Conservation (phyloP, 2,888 invertebrate genomes). For the Clepsis dumicolana region DNA sequence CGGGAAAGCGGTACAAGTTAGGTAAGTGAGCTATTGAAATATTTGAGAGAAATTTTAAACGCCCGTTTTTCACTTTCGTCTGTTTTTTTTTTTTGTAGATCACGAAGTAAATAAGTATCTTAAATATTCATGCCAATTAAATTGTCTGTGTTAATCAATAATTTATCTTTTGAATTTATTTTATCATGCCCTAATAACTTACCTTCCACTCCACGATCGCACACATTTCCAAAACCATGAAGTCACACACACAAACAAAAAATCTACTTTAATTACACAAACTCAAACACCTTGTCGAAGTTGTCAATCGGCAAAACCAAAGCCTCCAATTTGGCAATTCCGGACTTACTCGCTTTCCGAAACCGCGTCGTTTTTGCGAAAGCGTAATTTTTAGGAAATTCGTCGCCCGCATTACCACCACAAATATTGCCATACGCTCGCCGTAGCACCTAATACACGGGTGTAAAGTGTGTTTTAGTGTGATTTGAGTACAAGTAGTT, state of each 20-base stretch:
- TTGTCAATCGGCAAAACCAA: conserved; percentile 1
- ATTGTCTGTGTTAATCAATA: no score
- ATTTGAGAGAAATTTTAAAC: conserved; percentile 7
- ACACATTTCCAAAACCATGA: not conserved
- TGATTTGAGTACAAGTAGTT: not conserved
- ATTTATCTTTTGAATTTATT: no score
- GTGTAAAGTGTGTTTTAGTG: not conserved
- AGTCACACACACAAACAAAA: not conserved
- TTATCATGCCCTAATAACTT: no score
- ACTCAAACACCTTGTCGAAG: not conserved
- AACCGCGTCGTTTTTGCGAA: conserved; percentile 56
- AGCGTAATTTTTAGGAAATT: conserved; percentile 77
- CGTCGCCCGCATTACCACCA: conserved; percentile 43
- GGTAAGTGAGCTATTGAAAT: not conserved
- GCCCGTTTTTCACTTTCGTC: no score
- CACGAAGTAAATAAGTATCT: no score
- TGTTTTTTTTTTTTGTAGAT: no score
- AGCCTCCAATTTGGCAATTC: not conserved
- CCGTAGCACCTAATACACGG: not conserved
- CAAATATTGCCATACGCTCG: not conserved
- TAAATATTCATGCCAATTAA: no score
- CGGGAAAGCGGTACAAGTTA: not conserved
- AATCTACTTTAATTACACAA: not conserved
- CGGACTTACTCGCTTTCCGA: conserved; percentile 19
- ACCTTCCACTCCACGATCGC: no score